These are phyloP conservation scores for Ciconia nigra DNA, from an alignment of 2,797 vertebrate genomes.

Conservation along the genomic window DNA sequence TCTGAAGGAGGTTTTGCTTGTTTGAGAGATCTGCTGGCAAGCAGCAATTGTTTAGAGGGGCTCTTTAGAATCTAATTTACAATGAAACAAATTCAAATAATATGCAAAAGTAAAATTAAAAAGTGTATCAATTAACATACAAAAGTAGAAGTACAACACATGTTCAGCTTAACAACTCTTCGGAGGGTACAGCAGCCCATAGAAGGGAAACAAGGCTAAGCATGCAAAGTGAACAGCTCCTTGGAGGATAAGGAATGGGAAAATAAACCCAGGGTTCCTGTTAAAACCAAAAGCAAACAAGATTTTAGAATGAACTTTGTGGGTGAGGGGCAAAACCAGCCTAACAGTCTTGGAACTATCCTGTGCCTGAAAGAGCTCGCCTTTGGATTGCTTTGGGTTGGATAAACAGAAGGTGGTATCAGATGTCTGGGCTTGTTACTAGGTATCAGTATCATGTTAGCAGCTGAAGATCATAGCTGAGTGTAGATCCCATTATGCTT, in stretches of 20 bases:
- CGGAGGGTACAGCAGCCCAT: slow-evolving; percentile 23
- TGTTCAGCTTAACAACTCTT: slow-evolving; percentile 62
- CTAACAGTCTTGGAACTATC: background rate
- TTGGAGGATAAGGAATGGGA: background rate
- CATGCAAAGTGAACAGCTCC: slow-evolving; percentile 14
- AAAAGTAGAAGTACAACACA: slow-evolving; percentile 51
- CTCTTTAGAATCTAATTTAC: slow-evolving; percentile 57
- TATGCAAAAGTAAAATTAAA: slow-evolving; percentile 69
- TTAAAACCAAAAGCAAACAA: slow-evolving; percentile 34
- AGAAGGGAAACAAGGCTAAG: background rate
- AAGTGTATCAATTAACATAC: slow-evolving; percentile 73
- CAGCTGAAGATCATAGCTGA: background rate
- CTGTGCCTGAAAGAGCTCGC: background rate
- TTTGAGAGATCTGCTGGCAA: slow-evolving; percentile 1
- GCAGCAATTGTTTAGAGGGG: slow-evolving; percentile 1
- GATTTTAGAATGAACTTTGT: background rate
- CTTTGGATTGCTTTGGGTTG: background rate
- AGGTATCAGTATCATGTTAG: background rate
- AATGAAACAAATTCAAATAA: slow-evolving; percentile 63
- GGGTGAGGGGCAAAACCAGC: background rate
- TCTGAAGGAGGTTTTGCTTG: slow-evolving; percentile 5
- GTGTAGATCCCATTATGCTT: background rate
- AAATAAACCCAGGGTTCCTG: slow-evolving; percentile 7
- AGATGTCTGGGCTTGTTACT: background rate
- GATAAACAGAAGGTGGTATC: background rate